These are phyloP conservation scores for Parapsyche elsis DNA, from an alignment of 1,140 invertebrate genomes.

Conservation along the genomic window DNA sequence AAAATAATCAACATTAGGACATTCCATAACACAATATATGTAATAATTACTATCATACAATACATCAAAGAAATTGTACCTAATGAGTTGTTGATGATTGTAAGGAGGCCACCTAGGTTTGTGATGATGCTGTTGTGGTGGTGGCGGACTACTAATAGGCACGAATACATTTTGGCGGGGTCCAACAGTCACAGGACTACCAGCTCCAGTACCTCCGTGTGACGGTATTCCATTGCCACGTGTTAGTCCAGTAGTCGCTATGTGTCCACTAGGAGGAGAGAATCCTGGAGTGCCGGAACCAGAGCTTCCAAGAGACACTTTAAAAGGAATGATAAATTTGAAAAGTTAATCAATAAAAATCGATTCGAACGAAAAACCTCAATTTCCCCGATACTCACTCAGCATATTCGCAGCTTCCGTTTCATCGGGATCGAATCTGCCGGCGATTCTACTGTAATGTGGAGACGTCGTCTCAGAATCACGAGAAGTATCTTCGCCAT, in stretches of 20 bases:
- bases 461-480: constrained; percentile 88
- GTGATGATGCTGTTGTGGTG: constrained; percentile 63
- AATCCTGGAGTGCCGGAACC: constrained; percentile 89
- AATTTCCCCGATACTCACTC: constrained; percentile 68
- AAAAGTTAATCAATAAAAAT: neutral
- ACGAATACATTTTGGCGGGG: constrained; percentile 84
- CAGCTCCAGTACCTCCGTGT: neutral
- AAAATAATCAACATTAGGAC: too few species aligned
- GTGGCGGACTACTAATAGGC: constrained; percentile 80
- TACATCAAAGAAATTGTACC: constrained; percentile 60
- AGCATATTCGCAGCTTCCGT: constrained; percentile 97
- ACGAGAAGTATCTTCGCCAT: constrained; percentile 89
- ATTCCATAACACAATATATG: neutral
- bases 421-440: constrained; percentile 90
- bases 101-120: constrained; percentile 62
- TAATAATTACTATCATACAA: neutral
- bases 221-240: constrained; percentile 10
- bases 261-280: constrained; percentile 77
- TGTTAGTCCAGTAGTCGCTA: constrained; percentile 51
- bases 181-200: constrained; percentile 70
- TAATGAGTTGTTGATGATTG: constrained; percentile 72
- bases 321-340: constrained; percentile 56
- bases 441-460: constrained; percentile 79
- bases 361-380: too few species aligned
- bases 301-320: constrained; percentile 92